phyloP scores from a whole-genome alignment of 2,113 vertebrate genomes.

The Neomonachus schauinslandi region DNA sequence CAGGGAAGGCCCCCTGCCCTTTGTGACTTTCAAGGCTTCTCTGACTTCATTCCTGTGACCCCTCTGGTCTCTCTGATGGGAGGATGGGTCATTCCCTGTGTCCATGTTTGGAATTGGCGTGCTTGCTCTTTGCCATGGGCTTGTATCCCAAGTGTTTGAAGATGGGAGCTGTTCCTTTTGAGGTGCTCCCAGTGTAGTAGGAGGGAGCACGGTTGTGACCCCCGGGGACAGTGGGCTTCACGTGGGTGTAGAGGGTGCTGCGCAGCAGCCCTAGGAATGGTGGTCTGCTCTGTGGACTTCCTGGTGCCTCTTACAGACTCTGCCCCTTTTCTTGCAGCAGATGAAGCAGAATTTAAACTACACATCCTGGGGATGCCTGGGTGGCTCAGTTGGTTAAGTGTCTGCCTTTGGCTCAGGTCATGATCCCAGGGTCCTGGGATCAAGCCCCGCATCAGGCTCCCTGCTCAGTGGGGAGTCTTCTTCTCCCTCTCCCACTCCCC shows the following conservation, averaged over 20 bases:
- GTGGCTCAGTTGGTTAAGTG: not conserved
- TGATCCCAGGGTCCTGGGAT: no score
- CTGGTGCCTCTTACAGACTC: not conserved
- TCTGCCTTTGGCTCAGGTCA: no score
- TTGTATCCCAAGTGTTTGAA: not conserved
- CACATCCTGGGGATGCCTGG: not conserved
- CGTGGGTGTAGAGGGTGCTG: no score
- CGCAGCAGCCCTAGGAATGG: not conserved
- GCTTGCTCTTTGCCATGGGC: not conserved
- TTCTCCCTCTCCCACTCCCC: no score
- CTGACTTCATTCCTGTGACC: not conserved
- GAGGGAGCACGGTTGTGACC: not conserved
- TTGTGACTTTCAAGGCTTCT: not conserved
- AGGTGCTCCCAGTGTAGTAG: rapidly evolving
- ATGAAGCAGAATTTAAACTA: not conserved
- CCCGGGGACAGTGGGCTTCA: rapidly evolving
- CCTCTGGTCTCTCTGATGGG: not conserved
- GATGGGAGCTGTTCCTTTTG: not conserved
- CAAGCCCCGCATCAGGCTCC: rapidly evolving
- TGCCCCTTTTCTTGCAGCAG: not conserved
- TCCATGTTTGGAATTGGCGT: not conserved
- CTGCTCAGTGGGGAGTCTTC: no score
- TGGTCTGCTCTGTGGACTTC: not conserved
- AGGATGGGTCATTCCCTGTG: no score
- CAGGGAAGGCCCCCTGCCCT: no score